phyloP scores from a whole-genome alignment of 2,113 vertebrate genomes.

The Microtus montanus region DNA sequence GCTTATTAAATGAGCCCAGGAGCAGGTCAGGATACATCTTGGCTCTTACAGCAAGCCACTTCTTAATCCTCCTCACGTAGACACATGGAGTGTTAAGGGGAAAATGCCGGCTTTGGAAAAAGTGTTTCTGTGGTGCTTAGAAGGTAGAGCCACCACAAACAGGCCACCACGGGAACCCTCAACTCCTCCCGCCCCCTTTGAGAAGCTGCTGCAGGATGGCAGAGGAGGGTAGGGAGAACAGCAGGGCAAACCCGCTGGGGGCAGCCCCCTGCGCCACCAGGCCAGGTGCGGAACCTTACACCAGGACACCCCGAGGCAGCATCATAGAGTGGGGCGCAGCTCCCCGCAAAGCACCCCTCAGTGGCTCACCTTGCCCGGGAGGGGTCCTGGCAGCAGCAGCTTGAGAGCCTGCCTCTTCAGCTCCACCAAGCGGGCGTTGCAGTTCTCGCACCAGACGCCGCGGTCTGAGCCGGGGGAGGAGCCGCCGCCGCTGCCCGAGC shows the following conservation, averaged over 20 bases:
- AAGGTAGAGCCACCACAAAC: not conserved
- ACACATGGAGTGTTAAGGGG: not conserved
- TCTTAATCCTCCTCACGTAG: not conserved
- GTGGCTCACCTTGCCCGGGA: slow-evolving; percentile 91
- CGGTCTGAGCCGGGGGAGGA: slow-evolving; percentile 97
- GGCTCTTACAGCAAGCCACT: not conserved
- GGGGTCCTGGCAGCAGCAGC: slow-evolving; percentile 94
- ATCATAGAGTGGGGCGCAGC: not conserved
- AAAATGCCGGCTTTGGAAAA: not conserved
- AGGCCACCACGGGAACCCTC: not conserved
- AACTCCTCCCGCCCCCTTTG: not conserved
- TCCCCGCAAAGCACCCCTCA: not conserved
- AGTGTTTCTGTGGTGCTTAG: not conserved
- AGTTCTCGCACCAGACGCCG: slow-evolving; percentile 97
- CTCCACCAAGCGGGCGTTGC: slow-evolving; percentile 94
- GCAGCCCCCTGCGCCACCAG: not conserved
- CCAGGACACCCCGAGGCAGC: not conserved
- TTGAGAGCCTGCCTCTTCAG: slow-evolving; percentile 96
- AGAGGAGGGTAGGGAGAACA: not conserved
- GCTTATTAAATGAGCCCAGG: slow-evolving; percentile 49
- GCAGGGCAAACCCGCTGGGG: not conserved
- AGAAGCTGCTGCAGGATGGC: not conserved
- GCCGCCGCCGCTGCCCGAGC: slow-evolving; percentile 96
- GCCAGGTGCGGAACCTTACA: not conserved
- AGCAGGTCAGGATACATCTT: slow-evolving; percentile 18